These are phyloP conservation scores for Motacilla alba DNA, from an alignment of 2,113 vertebrate species.

Conservation along the genomic window DNA sequence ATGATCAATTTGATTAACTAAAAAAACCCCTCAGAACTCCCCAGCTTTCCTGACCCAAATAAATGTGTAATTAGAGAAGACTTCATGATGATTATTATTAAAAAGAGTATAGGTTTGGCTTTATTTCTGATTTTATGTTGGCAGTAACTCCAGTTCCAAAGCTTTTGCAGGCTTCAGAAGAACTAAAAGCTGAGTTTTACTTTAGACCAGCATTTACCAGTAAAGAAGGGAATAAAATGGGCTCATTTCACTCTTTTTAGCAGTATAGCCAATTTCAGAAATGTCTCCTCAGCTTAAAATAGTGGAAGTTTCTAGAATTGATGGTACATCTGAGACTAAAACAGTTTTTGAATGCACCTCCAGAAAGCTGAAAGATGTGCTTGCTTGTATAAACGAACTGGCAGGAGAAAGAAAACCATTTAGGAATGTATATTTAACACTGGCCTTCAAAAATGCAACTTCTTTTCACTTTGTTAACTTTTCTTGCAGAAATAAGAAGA, in stretches of 20 bases:
- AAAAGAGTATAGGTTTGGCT: background rate
- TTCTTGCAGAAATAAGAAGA: slow-evolving; percentile 20
- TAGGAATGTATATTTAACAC: background rate
- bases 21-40: rapidly evolving
- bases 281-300: background rate
- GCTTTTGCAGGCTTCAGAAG: background rate
- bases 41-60: background rate
- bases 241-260: background rate
- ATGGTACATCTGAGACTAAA: background rate
- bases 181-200: background rate
- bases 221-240: background rate
- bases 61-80: background rate
- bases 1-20: background rate
- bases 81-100: background rate
- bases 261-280: background rate
- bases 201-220: background rate
- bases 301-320: background rate
- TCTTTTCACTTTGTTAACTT: background rate
- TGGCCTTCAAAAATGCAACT: background rate
- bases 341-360: background rate
- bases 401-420: background rate
- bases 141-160: background rate
- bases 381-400: background rate
- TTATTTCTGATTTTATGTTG: background rate
- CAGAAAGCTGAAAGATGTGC: background rate